Conservation (phyloP, 2,797 vertebrate species). For the Rhincodon typus region DNA sequence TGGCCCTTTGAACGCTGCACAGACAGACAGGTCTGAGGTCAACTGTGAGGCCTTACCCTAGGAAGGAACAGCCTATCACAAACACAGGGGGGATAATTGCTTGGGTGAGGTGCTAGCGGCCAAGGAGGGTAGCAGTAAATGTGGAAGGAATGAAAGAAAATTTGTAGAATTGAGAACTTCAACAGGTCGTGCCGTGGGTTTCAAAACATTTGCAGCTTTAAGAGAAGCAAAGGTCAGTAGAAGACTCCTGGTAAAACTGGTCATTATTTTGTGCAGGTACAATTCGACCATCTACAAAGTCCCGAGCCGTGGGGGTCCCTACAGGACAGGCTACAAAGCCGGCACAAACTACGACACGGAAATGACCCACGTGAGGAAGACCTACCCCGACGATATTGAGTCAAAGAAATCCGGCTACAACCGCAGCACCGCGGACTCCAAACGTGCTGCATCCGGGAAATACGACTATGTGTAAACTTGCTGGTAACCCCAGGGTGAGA, state of each 20-base stretch:
- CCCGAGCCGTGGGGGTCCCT: neutral
- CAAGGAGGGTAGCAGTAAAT: neutral
- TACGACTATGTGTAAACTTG: conserved; percentile 74
- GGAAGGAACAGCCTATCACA: neutral
- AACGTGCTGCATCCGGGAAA: conserved; percentile 66
- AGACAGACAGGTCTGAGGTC: neutral
- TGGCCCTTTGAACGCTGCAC: neutral
- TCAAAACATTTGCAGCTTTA: neutral
- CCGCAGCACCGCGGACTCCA: conserved; percentile 59
- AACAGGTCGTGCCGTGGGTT: neutral
- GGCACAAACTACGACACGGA: conserved; percentile 55
- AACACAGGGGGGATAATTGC: neutral
- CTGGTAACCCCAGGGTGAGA: neutral
- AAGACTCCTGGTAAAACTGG: conserved; percentile 58
- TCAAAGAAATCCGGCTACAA: conserved; percentile 47
- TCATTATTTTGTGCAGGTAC: conserved; percentile 68
- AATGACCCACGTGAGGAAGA: conserved; percentile 49
- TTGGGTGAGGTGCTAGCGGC: neutral
- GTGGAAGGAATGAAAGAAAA: neutral
- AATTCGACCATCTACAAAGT: conserved; percentile 65
- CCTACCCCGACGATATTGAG: conserved; percentile 53
- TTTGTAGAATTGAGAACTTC: neutral
- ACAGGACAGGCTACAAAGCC: conserved; percentile 52
- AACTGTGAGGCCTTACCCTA: neutral
- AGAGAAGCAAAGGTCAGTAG: neutral